Evolutionary conservation across 2,797 vertebrate species (phyloP).

Genomic region (Lophotriccus pileatus): DNA sequence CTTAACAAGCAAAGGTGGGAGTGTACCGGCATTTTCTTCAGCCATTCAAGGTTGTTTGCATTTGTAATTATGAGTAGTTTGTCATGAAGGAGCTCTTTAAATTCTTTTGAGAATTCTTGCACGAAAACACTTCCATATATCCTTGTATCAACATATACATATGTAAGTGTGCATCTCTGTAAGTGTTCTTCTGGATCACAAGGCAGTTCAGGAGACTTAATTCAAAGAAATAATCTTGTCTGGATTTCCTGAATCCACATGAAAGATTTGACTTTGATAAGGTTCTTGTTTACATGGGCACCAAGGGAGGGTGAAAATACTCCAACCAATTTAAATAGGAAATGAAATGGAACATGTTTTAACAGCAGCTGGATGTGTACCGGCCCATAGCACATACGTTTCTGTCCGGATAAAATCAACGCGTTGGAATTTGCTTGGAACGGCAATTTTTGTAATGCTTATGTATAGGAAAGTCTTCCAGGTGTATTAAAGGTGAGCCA

Average conservation of each 20-base stretch:
- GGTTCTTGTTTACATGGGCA: neutral
- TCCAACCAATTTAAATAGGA: neutral
- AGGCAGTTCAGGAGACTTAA: neutral
- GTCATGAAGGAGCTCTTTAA: neutral
- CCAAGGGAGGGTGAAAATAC: neutral
- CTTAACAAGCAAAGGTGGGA: neutral
- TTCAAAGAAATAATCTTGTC: neutral
- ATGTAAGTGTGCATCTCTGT: neutral
- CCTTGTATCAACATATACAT: neutral
- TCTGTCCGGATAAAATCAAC: constrained; percentile 4
- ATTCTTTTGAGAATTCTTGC: neutral
- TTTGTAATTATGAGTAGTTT: neutral
- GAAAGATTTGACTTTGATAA: neutral
- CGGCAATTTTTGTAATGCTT: neutral
- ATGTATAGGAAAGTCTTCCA: neutral
- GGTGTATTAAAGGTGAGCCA: constrained; percentile 8
- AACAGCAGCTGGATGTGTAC: neutral
- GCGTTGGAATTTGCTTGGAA: neutral
- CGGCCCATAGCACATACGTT: neutral
- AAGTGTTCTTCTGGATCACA: neutral
- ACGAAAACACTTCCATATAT: neutral
- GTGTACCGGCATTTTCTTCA: neutral
- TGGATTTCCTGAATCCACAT: neutral
- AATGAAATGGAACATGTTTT: neutral
- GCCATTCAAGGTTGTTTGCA: neutral